A percentile compares a stretch with the other conserved stretches of the same genome.
Conservation (phyloP, 2,888 invertebrate species). For the Camptogramma bilineatum region DNA sequence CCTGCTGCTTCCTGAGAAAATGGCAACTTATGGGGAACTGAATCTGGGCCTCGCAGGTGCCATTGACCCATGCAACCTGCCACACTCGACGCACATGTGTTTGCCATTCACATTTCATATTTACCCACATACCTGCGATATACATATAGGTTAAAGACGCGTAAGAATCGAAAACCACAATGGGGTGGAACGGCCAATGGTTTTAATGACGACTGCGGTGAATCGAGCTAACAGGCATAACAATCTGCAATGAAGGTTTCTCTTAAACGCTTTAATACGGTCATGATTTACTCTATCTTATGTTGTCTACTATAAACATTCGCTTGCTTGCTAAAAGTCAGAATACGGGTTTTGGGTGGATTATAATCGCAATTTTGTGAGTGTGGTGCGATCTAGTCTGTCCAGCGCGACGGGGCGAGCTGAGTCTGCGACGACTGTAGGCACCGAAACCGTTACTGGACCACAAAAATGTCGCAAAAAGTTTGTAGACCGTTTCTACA, state of each 20-base stretch:
- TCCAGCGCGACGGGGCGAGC: conserved; percentile 13
- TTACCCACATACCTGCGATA: conserved; percentile 65
- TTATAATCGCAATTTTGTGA: conserved; percentile 13
- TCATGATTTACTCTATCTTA: conserved; percentile 27
- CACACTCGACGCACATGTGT: conserved; percentile 70
- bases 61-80: conserved; percentile 76
- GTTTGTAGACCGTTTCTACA: conserved; percentile 75
- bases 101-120: conserved; percentile 76
- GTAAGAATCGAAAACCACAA: conserved; percentile 65
- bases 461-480: conserved; percentile 77
- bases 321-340: conserved; percentile 9
- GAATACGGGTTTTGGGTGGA: conserved; percentile 1
- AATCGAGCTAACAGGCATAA: conserved; percentile 48
- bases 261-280: conserved; percentile 31
- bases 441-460: conserved; percentile 74
- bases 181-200: conserved; percentile 53
- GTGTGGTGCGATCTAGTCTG: conserved; percentile 21
- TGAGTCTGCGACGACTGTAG: conserved; percentile 53
- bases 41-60: conserved; percentile 80
- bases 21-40: conserved; percentile 82
- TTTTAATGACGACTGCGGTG: conserved; percentile 58
- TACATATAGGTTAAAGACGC: conserved; percentile 67
- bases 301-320: conserved; percentile 16
- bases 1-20: conserved; percentile 79
- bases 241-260: conserved; percentile 42